Evolutionary conservation across 2,113 vertebrate genomes (phyloP).

Genomic region (Oryzias curvinotus): DNA sequence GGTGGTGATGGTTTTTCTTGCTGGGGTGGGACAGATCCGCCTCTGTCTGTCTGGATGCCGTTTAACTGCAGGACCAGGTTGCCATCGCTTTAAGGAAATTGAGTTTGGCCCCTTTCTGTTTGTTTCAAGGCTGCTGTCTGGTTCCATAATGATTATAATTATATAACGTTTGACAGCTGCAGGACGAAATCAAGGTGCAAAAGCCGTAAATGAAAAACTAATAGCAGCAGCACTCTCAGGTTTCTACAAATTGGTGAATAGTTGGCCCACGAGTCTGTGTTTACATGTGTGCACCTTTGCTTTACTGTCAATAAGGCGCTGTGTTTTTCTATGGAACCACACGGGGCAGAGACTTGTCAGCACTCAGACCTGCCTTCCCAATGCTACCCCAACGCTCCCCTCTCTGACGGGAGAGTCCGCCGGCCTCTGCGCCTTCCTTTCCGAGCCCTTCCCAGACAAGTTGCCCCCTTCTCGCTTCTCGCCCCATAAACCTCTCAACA

Average conservation of each 20-base stretch:
- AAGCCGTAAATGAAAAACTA: slow-evolving; percentile 32
- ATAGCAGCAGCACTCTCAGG: slow-evolving; percentile 24
- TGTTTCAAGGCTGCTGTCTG: slow-evolving; percentile 34
- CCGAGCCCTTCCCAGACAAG: slow-evolving; percentile 56
- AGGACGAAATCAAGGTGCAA: slow-evolving; percentile 28
- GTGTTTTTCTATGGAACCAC: slow-evolving; percentile 67
- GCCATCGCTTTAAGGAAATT: slow-evolving; percentile 56
- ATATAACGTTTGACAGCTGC: slow-evolving; percentile 51
- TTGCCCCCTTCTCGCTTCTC: slow-evolving; percentile 63
- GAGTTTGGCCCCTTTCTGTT: slow-evolving; percentile 54
- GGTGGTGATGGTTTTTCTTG: slow-evolving; percentile 29
- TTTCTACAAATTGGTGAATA: slow-evolving; percentile 28
- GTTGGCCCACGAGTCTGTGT: slow-evolving; percentile 47
- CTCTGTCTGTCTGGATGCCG: slow-evolving; percentile 52
- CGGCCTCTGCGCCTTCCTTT: slow-evolving; percentile 57
- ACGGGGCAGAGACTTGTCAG: slow-evolving; percentile 65
- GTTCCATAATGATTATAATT: slow-evolving; percentile 48
- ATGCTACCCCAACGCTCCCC: slow-evolving; percentile 43
- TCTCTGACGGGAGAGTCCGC: slow-evolving; percentile 37
- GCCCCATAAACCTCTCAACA: slow-evolving; percentile 77
- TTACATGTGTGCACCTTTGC: slow-evolving; percentile 45
- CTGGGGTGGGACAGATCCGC: slow-evolving; percentile 40
- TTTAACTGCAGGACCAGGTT: slow-evolving; percentile 45
- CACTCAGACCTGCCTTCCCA: slow-evolving; percentile 53
- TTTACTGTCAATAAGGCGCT: slow-evolving; percentile 59